These are phyloP conservation scores for Autographa pulchrina DNA, from an alignment of 2,888 invertebrate species.

Conservation along the genomic window DNA sequence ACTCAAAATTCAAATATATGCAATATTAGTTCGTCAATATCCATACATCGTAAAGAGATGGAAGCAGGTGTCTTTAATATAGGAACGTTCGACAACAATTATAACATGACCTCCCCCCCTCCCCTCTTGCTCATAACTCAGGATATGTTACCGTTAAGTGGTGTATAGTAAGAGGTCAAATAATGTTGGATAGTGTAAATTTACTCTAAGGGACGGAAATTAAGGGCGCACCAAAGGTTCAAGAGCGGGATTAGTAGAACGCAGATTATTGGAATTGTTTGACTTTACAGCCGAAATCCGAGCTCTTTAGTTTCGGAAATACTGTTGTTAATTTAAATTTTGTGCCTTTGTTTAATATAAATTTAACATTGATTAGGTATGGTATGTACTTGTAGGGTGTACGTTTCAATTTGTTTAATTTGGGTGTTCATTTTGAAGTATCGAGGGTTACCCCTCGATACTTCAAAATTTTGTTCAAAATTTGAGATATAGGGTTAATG, in stretches of 20 bases:
- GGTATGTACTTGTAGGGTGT: constrained; percentile 24
- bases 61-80: constrained; percentile 69
- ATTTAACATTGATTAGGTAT: constrained; percentile 53
- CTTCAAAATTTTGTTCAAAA: no score
- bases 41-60: constrained; percentile 63
- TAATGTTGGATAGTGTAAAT: constrained; percentile 67
- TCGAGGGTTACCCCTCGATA: no score
- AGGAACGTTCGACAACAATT: constrained; percentile 60
- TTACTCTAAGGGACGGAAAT: constrained; percentile 70
- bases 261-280: constrained; percentile 75
- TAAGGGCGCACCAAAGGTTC: constrained; percentile 66
- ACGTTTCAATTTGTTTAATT: constrained; percentile 29
- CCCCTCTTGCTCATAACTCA: constrained; percentile 9
- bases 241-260: constrained; percentile 68
- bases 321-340: constrained; percentile 60
- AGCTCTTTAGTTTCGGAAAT: constrained; percentile 62
- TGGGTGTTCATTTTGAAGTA: constrained; percentile 7
- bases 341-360: constrained; percentile 55
- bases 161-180: constrained; percentile 58
- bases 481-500: no score
- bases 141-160: constrained; percentile 12
- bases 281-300: constrained; percentile 65
- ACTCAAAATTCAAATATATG: constrained; percentile 29
- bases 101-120: constrained; percentile 53
- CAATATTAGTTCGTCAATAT: constrained; percentile 56